phyloP scores from a whole-genome alignment of 2,113 vertebrate species.

The Spheniscus mendiculus region DNA sequence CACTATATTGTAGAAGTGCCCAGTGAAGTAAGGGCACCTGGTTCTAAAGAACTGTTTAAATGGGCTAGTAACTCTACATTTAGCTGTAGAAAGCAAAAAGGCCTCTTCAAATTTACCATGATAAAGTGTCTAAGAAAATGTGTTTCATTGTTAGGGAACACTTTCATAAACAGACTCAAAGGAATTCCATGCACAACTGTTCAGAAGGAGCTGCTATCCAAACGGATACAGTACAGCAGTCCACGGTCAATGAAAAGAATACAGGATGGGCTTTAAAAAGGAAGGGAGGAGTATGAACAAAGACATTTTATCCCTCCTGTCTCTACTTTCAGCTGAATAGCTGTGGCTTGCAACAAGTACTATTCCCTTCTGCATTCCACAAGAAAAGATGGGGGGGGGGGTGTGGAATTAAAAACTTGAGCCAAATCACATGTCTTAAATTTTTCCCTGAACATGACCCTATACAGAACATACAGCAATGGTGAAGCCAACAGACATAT shows the following conservation, averaged over 20 bases:
- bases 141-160: not conserved
- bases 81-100: not conserved
- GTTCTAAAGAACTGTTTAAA: not conserved
- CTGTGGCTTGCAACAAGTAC: not conserved
- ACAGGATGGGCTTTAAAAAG: not conserved
- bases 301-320: not conserved
- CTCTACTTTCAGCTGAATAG: not conserved
- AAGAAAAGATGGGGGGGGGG: not conserved
- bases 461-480: not conserved
- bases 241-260: not conserved
- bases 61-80: not conserved
- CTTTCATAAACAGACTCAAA: not conserved
- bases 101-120: not conserved
- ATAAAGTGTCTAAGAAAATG: not conserved
- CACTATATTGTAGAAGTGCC: not conserved
- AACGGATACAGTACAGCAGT: not conserved
- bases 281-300: not conserved
- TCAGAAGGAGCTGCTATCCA: not conserved
- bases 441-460: not conserved
- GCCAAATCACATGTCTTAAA: constrained; percentile 18
- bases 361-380: constrained; percentile 6
- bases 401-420: not conserved
- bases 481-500: not conserved
- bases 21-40: not conserved
- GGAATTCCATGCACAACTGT: not conserved